Evolutionary conservation across 2,888 invertebrate genomes (phyloP).

Genomic region (Ectobius pallidus): DNA sequence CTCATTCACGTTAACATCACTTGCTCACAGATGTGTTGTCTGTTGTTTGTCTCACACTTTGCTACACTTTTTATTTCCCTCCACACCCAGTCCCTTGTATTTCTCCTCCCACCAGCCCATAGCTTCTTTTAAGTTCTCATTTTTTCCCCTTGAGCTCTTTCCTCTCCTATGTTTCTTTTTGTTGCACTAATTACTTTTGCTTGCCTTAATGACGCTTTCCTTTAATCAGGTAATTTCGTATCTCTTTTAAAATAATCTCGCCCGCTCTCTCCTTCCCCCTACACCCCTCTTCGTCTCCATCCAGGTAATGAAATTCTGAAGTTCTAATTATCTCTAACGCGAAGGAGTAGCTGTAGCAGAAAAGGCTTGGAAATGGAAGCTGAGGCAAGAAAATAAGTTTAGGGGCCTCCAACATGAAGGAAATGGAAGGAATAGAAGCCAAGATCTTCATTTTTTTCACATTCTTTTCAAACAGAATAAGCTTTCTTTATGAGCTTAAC

Average conservation of each 20-base stretch:
- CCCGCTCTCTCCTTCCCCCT: conserved; percentile 45
- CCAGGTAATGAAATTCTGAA: conserved; percentile 58
- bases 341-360: background rate
- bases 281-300: conserved; percentile 45
- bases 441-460: background rate
- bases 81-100: conserved; percentile 1
- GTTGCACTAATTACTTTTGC: conserved; percentile 57
- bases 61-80: conserved; percentile 17
- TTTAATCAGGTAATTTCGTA: conserved; percentile 59
- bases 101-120: background rate
- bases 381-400: conserved; percentile 18
- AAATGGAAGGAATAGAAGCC: background rate
- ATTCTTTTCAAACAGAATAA: background rate
- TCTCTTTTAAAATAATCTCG: conserved; percentile 58
- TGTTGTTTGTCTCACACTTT: conserved; percentile 8
- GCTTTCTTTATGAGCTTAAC: too few species aligned
- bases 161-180: conserved; percentile 46
- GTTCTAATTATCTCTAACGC: conserved; percentile 46
- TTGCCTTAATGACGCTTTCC: conserved; percentile 58
- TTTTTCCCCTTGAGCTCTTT: conserved; percentile 6
- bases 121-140: background rate
- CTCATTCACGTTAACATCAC: background rate
- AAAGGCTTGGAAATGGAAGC: conserved; percentile 19
- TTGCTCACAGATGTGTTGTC: background rate
- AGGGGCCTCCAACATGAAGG: background rate